A percentile compares a stretch with the other conserved stretches of the same genome.
phyloP scores from a whole-genome alignment of 2,888 invertebrate genomes.

The Calliopum simillimum region DNA sequence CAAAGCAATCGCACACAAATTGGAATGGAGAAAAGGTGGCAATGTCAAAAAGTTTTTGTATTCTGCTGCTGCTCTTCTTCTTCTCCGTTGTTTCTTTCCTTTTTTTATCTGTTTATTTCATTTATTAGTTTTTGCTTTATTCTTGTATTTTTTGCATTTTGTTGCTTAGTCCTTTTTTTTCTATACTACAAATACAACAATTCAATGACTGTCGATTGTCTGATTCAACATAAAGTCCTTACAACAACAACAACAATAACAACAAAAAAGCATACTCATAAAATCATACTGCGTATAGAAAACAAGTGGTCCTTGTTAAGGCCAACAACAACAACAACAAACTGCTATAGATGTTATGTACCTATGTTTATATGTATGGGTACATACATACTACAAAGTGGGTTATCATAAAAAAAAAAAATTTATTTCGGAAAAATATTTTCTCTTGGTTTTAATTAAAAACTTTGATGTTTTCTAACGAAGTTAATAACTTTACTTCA shows the following conservation, averaged over 20 bases:
- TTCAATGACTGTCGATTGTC: not conserved
- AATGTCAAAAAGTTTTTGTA: too few species aligned
- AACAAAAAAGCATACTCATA: not conserved
- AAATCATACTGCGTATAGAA: not conserved
- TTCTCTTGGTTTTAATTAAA: too few species aligned
- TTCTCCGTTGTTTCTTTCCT: not conserved
- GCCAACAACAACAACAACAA: not conserved
- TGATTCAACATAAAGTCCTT: not conserved
- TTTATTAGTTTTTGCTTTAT: too few species aligned
- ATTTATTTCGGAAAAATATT: too few species aligned
- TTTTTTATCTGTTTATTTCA: not conserved
- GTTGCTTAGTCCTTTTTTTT: not conserved
- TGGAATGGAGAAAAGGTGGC: too few species aligned
- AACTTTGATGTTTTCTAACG: too few species aligned
- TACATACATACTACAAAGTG: too few species aligned
- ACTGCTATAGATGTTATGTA: too few species aligned
- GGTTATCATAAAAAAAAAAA: too few species aligned
- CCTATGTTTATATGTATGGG: not conserved
- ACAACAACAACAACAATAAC: slow-evolving; percentile 1
- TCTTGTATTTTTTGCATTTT: not conserved
- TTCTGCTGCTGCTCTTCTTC: not conserved
- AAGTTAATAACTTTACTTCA: too few species aligned
- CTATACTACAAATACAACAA: not conserved
- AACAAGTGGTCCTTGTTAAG: not conserved
- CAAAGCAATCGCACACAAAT: too few species aligned